Conservation (phyloP, 1,140 invertebrate genomes). For the Trigoniulus corallinus region DNA sequence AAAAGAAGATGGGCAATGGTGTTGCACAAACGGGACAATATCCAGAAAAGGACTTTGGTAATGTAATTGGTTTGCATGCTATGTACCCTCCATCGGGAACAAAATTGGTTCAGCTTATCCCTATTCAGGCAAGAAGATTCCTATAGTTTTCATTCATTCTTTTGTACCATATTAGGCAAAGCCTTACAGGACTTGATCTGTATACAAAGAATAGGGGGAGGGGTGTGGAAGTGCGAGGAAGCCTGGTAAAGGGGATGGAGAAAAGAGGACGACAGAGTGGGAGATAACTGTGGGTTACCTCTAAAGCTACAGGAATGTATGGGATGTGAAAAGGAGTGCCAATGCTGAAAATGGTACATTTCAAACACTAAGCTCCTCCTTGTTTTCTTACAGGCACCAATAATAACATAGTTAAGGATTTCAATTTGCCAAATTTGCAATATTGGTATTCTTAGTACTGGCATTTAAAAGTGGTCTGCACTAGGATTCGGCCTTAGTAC, state of each 20-base stretch:
- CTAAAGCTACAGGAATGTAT: too few species aligned
- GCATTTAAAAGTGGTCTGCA: neutral
- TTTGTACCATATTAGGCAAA: neutral
- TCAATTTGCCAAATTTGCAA: neutral
- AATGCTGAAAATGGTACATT: neutral
- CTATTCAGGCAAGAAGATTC: neutral
- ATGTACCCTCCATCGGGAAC: neutral
- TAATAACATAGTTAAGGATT: neutral
- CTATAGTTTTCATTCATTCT: neutral
- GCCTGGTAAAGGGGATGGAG: neutral
- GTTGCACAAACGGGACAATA: neutral
- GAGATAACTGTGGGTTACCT: too few species aligned
- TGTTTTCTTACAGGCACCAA: neutral
- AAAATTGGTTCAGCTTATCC: neutral
- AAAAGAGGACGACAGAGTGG: neutral
- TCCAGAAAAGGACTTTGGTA: neutral
- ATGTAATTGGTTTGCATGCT: neutral
- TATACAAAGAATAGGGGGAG: neutral
- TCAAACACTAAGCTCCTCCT: neutral
- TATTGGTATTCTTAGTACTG: neutral
- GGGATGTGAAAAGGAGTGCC: too few species aligned
- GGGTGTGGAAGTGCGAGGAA: neutral
- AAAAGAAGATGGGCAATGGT: neutral
- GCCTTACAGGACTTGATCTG: neutral
- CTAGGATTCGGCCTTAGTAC: neutral